phyloP scores from a whole-genome alignment of 2,797 vertebrate genomes.

The Hephaestus fuliginosus region DNA sequence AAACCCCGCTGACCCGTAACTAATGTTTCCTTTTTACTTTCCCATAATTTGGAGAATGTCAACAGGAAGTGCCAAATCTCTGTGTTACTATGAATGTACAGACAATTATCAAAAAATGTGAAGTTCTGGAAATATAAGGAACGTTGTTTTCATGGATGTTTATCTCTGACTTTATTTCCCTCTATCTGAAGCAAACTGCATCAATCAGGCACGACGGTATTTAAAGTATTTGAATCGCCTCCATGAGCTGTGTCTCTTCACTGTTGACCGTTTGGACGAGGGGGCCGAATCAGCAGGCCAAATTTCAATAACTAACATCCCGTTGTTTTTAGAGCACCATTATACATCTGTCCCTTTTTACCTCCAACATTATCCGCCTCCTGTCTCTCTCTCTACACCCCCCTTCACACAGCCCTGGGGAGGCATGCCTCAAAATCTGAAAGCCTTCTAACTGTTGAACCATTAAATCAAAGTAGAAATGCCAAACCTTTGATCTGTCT shows the following conservation, averaged over 20 bases:
- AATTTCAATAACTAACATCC: background rate
- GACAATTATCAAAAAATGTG: background rate
- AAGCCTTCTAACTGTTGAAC: too few relatives aligned
- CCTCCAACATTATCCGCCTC: background rate
- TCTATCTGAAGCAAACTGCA: background rate
- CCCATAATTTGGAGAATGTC: background rate
- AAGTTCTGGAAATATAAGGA: background rate
- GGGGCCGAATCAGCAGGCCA: background rate
- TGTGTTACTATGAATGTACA: background rate
- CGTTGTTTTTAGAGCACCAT: background rate
- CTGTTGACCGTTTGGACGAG: background rate
- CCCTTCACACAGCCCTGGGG: background rate
- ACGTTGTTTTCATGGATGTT: background rate
- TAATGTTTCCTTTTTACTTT: background rate
- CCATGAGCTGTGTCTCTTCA: background rate
- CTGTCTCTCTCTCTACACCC: background rate
- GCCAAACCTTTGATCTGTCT: background rate
- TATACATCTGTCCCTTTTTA: slow-evolving; percentile 1
- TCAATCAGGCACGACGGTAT: background rate
- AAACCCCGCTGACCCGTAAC: too few relatives aligned
- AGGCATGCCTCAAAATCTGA: too few relatives aligned
- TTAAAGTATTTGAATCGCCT: background rate
- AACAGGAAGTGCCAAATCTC: background rate
- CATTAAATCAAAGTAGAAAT: too few relatives aligned
- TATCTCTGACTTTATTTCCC: background rate